Percentiles rank a stretch among this genome's conserved stretches.
These are phyloP conservation scores for Hormaphis cornu DNA, from an alignment of 1,140 invertebrate genomes.

Conservation along the genomic window DNA sequence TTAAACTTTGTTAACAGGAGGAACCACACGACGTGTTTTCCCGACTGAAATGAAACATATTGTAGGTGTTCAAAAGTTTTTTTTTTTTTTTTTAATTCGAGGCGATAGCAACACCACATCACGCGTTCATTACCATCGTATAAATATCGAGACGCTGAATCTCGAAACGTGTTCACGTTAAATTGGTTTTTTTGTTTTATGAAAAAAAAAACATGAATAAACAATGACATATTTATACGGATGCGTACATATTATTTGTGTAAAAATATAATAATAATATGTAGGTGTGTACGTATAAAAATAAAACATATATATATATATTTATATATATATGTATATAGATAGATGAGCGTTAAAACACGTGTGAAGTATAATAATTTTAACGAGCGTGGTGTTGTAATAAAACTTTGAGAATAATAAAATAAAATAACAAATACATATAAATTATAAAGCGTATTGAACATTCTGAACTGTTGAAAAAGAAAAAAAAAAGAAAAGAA, in stretches of 20 bases:
- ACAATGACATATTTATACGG: conserved; percentile 1
- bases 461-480: conserved; percentile 32
- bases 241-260: neutral
- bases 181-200: too few species aligned
- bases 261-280: neutral
- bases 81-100: conserved; percentile 11
- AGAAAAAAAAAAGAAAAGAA: conserved; percentile 32
- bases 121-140: conserved; percentile 1
- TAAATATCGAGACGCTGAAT: too few species aligned
- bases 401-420: conserved; percentile 34
- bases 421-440: conserved; percentile 35
- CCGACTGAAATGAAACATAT: conserved; percentile 20
- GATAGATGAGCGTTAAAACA: conserved; percentile 21
- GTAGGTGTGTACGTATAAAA: neutral
- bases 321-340: neutral
- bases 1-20: conserved; percentile 49
- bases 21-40: conserved; percentile 7
- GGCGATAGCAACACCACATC: conserved; percentile 1
- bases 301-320: conserved; percentile 1
- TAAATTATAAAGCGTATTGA: conserved; percentile 34
- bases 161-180: too few species aligned
- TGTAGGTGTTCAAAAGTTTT: too few species aligned
- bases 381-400: conserved; percentile 27
- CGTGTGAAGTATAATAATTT: conserved; percentile 26
- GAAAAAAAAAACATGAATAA: too few species aligned